Percentiles rank a stretch among this genome's conserved stretches.
These are phyloP conservation scores for Sminthurides aquaticus DNA, from an alignment of 2,888 invertebrate genomes.

Conservation along the genomic window DNA sequence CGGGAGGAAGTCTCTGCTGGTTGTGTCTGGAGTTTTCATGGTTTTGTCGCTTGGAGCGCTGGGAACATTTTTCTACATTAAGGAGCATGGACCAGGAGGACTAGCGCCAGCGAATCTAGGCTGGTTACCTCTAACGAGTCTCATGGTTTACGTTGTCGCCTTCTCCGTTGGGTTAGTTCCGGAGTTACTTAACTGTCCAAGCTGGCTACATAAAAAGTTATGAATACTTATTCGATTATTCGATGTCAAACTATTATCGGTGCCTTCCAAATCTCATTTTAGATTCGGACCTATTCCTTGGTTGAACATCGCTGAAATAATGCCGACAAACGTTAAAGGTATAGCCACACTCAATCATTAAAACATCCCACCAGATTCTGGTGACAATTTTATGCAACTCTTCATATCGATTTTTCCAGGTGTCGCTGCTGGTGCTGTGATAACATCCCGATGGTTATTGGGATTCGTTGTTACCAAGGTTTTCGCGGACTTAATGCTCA, in stretches of 20 bases:
- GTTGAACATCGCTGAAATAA: slow-evolving; percentile 2
- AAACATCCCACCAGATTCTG: neutral
- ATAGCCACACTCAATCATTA: neutral
- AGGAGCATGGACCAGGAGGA: slow-evolving; percentile 49
- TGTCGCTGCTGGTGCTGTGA: neutral
- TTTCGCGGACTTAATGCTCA: neutral
- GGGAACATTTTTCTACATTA: slow-evolving; percentile 55
- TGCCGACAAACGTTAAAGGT: slow-evolving; percentile 3
- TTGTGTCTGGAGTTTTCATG: slow-evolving; percentile 56
- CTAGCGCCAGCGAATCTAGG: slow-evolving; percentile 51
- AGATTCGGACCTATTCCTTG: slow-evolving; percentile 19
- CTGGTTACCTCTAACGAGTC: slow-evolving; percentile 56
- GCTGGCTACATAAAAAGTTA: slow-evolving; percentile 49
- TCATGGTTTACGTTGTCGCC: slow-evolving; percentile 57
- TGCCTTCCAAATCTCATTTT: too few relatives aligned
- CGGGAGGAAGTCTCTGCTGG: slow-evolving; percentile 57
- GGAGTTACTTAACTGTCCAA: too few relatives aligned
- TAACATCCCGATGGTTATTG: neutral
- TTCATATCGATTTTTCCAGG: neutral
- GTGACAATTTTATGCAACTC: neutral
- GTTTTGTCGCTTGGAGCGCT: slow-evolving; percentile 53
- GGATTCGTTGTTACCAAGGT: neutral
- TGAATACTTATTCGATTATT: neutral
- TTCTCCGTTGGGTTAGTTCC: slow-evolving; percentile 56
- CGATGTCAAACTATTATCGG: neutral